Evolutionary conservation across 2,797 vertebrate species (phyloP), one percentile per base, ranked within the genome.

Genomic region (Coregonus sp.): DNA sequence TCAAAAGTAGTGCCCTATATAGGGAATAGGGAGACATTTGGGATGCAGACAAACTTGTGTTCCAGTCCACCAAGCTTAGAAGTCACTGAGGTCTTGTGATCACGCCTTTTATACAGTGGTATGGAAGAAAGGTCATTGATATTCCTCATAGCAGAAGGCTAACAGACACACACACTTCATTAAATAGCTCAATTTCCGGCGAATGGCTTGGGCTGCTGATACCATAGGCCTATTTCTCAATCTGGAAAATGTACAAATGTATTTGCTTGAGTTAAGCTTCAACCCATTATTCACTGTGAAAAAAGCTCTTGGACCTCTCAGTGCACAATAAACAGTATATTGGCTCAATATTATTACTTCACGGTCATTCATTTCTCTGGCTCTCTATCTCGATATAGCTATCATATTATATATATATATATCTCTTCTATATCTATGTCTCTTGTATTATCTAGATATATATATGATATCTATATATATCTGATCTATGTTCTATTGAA

Each of bases 1-100:
- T 40, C 37, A 25, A 40, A 40, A 40, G 37, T 2, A 40, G 1
- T 40, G 37, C 37, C 37, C 37, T 9, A 40, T 40, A 40, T 40
- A 40, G 37, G 37, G 37, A 40, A 40, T 40, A 40, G 6, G 6
- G 37, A 40, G 37, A 6, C 9, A 40, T 40, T 9, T 47, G 40
- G 9, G 40, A 47, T 2, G 7, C 9, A 40, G 7, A 40, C 7
- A 40, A 40, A 40, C 37, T 9, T 73, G 29, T 82, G 82, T 82
- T 84, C 51, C 74, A 67, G 73, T 63, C 54, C 7, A 52, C 65
- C 70, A 78, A 73, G 75, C 76, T n/a, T 61, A 80, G 74, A 89
- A 75, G 85, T 82, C 82, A 80, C 74, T 72, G 82, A 75, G 69
- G 78, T 88, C 79, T 86, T 77, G 29, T 76, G 81, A 77, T 81